Evolutionary conservation across 2,113 vertebrate species (phyloP).

Genomic region (Alligator sinensis): DNA sequence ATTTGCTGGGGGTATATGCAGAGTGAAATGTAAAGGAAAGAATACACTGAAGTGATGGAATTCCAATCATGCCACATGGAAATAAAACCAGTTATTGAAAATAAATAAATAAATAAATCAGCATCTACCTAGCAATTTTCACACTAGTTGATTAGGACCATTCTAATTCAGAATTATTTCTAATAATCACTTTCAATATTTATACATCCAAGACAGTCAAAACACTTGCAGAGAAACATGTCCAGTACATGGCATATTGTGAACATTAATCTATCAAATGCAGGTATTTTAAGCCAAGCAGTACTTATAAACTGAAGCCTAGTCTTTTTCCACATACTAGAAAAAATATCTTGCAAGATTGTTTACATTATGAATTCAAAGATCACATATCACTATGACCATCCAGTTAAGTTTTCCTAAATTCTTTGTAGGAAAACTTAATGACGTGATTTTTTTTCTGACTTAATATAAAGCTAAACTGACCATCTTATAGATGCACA

Average conservation of each 20-base stretch:
- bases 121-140: background rate
- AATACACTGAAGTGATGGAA: background rate
- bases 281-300: background rate
- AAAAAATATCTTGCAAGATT: background rate
- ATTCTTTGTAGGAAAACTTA: background rate
- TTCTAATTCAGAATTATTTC: background rate
- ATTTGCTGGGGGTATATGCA: background rate
- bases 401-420: background rate
- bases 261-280: background rate
- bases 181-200: background rate
- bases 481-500: background rate
- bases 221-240: background rate
- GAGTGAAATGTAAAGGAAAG: background rate
- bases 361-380: background rate
- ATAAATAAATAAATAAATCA: background rate
- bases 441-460: background rate
- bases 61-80: no score
- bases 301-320: background rate
- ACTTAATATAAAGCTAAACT: background rate
- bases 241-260: background rate
- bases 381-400: background rate
- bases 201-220: background rate
- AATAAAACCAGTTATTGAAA: background rate
- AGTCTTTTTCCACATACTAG: background rate
- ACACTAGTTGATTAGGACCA: background rate